Base-by-base conservation (phyloP, 1,140 invertebrate genomes). In the Orchesella cincta region DNA sequence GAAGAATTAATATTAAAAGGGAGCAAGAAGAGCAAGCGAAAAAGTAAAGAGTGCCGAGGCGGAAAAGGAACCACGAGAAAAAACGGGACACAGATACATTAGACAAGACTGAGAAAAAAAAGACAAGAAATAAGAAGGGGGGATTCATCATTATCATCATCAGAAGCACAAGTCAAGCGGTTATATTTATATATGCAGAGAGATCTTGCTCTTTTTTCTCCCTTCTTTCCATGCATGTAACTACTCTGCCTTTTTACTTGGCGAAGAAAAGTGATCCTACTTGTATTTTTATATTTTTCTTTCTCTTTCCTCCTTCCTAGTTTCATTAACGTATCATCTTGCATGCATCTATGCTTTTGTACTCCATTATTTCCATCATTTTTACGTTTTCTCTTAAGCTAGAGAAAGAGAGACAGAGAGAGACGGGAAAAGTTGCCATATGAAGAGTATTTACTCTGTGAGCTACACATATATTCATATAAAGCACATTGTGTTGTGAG, bases 31-130 rank as follows among this genome's bases (percentile, higher is more conserved):
- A 57, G 39, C 39, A 57, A n/a, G 52, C 8, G 52, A 8, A 67
- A 67, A 33, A 8, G 39, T 12, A 46, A 67, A 67, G 33, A 67
- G 62, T 67, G 62, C 3, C 62, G 62, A 67, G 34, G 67, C 64
- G 71, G 62, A 73, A 75, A 77, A 77, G 35, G 57, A 54, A 73
- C 76, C 75, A 76, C 35, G 54, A 78, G 77, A 72, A 75, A 73
- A 71, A 52, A 57, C 18, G 51, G 28, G 73, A 46, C 28, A n/a
- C n/a, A 51, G 36, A 39, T 52, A 62, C 67, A 67, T 57, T 64
- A 64, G 73, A 70, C 34, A 54, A 67, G 77, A 54, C 33, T 75
- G 73, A 51, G 77, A 67, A 51, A 72, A 70, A 76, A 64, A 73
- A 73, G 52, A 33, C 39, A 34, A 57, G 74, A 57, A 36, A 52